phyloP scores from a whole-genome alignment of 37 sponge, comb jelly and placozoan genomes.

The Chondrosia reniformis region DNA sequence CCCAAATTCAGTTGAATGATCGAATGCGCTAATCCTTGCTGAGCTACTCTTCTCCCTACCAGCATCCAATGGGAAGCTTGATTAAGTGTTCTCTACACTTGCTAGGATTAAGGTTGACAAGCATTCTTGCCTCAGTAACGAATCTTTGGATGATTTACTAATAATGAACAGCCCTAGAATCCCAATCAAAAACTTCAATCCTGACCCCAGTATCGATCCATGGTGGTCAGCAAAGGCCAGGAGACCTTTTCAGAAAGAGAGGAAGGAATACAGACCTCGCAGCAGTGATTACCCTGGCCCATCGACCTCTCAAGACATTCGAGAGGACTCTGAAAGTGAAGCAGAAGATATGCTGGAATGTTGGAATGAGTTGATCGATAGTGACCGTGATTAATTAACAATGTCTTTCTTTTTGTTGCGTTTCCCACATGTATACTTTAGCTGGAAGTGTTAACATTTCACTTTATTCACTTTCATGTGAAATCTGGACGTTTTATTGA shows the following conservation, averaged over 20 bases:
- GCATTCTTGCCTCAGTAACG: slow-evolving; percentile 11
- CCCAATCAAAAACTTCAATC: neutral
- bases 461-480: too few species aligned
- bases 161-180: slow-evolving; percentile 32
- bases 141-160: slow-evolving; percentile 24
- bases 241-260: slow-evolving; percentile 6
- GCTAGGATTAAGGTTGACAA: slow-evolving; percentile 21
- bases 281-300: too few species aligned
- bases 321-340: slow-evolving; percentile 11
- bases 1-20: slow-evolving; percentile 35
- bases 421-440: too few species aligned
- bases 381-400: too few species aligned
- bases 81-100: slow-evolving; percentile 23
- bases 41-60: slow-evolving; percentile 50
- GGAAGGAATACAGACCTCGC: slow-evolving; percentile 47
- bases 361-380: slow-evolving; percentile 29
- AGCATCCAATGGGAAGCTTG: slow-evolving; percentile 32
- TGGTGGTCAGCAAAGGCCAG: slow-evolving; percentile 25
- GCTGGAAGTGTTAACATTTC: too few species aligned
- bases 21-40: slow-evolving; percentile 24
- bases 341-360: slow-evolving; percentile 30
- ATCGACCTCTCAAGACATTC: too few species aligned
- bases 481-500: too few species aligned
- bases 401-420: too few species aligned
- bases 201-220: slow-evolving; percentile 16